These are phyloP conservation scores for Cephus cinctus DNA, from an alignment of 1,140 invertebrate genomes.

Conservation along the genomic window DNA sequence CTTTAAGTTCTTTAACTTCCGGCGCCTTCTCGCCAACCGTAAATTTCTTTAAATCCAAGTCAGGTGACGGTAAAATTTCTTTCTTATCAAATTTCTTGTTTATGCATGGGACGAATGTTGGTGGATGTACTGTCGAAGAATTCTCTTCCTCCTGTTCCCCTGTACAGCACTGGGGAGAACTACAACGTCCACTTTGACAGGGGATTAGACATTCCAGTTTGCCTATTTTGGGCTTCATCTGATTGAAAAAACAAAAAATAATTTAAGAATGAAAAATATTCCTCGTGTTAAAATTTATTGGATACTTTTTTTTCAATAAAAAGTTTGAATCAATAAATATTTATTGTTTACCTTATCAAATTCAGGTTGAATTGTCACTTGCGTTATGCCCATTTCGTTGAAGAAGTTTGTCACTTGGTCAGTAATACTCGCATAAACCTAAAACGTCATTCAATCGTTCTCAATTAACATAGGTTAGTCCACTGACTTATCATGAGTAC, in stretches of 20 bases:
- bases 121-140: neutral
- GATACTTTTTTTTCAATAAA: neutral
- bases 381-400: slow-evolving; percentile 70
- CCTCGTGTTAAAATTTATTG: slow-evolving; percentile 3
- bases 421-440: slow-evolving; percentile 66
- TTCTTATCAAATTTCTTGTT: slow-evolving; percentile 28
- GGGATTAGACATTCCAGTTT: slow-evolving; percentile 41
- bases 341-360: slow-evolving; percentile 54
- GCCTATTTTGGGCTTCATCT: slow-evolving; percentile 36
- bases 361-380: slow-evolving; percentile 78
- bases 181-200: slow-evolving; percentile 42
- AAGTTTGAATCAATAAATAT: neutral
- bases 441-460: no score
- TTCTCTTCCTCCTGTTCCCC: slow-evolving; percentile 25
- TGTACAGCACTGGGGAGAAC: slow-evolving; percentile 43
- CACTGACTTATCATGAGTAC: no score
- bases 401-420: slow-evolving; percentile 69
- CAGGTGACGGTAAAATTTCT: slow-evolving; percentile 23
- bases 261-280: slow-evolving; percentile 10
- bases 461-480: no score
- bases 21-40: slow-evolving; percentile 15
- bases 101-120: slow-evolving; percentile 4
- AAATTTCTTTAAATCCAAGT: slow-evolving; percentile 29
- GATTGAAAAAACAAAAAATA: slow-evolving; percentile 16
- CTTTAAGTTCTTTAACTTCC: neutral